Base-by-base conservation (phyloP, 2,797 vertebrate genomes). In the Parambassis ranga region DNA sequence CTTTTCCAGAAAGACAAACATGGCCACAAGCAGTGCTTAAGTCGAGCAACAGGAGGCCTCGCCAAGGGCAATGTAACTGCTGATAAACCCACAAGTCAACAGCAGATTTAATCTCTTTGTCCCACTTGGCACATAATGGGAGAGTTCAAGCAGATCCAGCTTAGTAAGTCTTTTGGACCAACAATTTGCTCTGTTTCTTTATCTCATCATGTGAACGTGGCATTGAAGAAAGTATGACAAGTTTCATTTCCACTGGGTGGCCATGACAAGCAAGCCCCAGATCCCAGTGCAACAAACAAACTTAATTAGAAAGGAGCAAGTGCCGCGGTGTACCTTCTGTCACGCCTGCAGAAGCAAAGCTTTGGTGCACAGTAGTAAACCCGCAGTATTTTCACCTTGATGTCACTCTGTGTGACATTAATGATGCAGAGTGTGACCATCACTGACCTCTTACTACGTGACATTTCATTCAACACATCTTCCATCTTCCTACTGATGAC, bases 111-210 rank as follows among this genome's bases (percentile, higher is more conserved):
- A 88, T 89, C 85, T 83, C 51, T 42, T 68, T 48, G 53, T 87
- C 83, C 87, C 82, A 84, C 83, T 87, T 86, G 84, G 82, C 82
- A 79, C 73, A 81, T 88, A 89, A 87, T 88, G 82, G 86, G 71
- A 71, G 56, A 86, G 79, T 88, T 88, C 77, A 84, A 77, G 75
- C 74, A 67, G 66, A 80, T 84, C 77, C 68, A 74, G 83, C 81
- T 83, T 64, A 59, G 75, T 47, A 62, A 82, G 67, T 82, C 71
- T 81, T n/a, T 77, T 65, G 82, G 85, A 82, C 76, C 67, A 65
- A 72, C 61, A 26, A n/a, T 55, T 48, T 33, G 7, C 51, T 49
- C 41, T n/a, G 15, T 65, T 66, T 79, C 66, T 67, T 53, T 74
- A 50, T 64, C 60, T 61, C 68, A 70, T 87, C 71, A 71, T 79